A percentile compares a stretch with the other conserved stretches of the same genome.
phyloP scores from a whole-genome alignment of 2,113 vertebrate genomes.

The Ahaetulla prasina region DNA sequence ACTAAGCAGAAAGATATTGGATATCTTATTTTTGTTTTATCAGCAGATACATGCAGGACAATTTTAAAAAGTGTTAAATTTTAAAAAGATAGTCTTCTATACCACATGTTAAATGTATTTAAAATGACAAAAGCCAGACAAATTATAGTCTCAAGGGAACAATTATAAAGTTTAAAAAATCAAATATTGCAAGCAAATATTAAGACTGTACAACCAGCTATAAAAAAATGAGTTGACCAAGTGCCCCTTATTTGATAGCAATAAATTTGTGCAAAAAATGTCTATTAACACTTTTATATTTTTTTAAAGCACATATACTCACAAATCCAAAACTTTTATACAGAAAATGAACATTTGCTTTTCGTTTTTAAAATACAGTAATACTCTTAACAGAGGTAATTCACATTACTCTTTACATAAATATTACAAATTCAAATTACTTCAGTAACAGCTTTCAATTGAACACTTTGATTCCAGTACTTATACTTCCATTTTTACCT shows the following conservation, averaged over 20 bases:
- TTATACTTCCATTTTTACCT: slow-evolving; percentile 42
- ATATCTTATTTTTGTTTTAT: slow-evolving; percentile 49
- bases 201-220: slow-evolving; percentile 55
- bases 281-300: background rate
- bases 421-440: slow-evolving; percentile 61
- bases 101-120: slow-evolving; percentile 53
- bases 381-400: slow-evolving; percentile 33
- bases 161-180: slow-evolving; percentile 59
- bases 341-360: slow-evolving; percentile 30
- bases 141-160: slow-evolving; percentile 56
- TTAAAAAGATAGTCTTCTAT: slow-evolving; percentile 58
- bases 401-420: slow-evolving; percentile 60
- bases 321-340: slow-evolving; percentile 45
- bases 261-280: slow-evolving; percentile 20
- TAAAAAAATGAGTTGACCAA: slow-evolving; percentile 43
- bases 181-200: slow-evolving; percentile 55
- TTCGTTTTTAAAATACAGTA: slow-evolving; percentile 48
- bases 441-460: slow-evolving; percentile 59
- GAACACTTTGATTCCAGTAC: slow-evolving; percentile 61
- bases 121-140: slow-evolving; percentile 64
- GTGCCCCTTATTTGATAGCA: slow-evolving; percentile 50
- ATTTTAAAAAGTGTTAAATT: slow-evolving; percentile 55
- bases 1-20: background rate
- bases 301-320: slow-evolving; percentile 22
- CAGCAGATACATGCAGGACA: slow-evolving; percentile 49